These are phyloP conservation scores for Eucera pruinosa DNA, from an alignment of 2,888 invertebrate genomes.

Conservation along the genomic window DNA sequence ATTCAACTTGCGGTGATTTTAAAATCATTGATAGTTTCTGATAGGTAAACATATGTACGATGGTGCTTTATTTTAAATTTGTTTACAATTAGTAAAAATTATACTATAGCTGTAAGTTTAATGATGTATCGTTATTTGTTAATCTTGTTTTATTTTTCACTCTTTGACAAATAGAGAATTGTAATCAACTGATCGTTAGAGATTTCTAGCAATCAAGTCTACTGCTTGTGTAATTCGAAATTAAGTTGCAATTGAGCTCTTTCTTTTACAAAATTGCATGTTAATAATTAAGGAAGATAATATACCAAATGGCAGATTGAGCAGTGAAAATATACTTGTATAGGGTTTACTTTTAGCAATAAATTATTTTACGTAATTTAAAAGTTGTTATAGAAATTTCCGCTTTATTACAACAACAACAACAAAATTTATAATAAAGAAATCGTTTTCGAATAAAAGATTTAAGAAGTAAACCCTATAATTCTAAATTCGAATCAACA, in stretches of 20 bases:
- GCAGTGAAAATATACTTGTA: not conserved
- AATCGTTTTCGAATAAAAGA: too few species aligned
- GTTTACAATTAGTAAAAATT: too few species aligned
- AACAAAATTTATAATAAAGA: too few species aligned
- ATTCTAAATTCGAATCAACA: not conserved
- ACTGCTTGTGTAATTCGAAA: not conserved
- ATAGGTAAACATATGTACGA: too few species aligned
- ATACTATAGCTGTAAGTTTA: too few species aligned
- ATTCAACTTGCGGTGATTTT: too few species aligned
- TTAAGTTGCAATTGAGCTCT: too few species aligned
- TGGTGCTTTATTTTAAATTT: too few species aligned
- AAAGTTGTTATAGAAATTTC: not conserved
- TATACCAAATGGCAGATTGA: not conserved
- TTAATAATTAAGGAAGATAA: slow-evolving; percentile 4
- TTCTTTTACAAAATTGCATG: slow-evolving; percentile 30
- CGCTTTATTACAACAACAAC: too few species aligned
- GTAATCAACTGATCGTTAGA: not conserved
- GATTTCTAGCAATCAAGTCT: slow-evolving; percentile 2
- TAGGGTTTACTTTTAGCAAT: slow-evolving; percentile 24
- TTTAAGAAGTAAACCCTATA: slow-evolving; percentile 20
- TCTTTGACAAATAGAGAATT: not conserved
- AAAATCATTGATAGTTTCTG: too few species aligned
- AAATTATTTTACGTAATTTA: not conserved
- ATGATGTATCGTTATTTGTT: too few species aligned
- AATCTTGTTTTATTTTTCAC: not conserved